Evolutionary conservation across 1,140 invertebrate genomes (phyloP), one percentile per base, ranked within the genome.

Genomic region (Cotesia vestalis): DNA sequence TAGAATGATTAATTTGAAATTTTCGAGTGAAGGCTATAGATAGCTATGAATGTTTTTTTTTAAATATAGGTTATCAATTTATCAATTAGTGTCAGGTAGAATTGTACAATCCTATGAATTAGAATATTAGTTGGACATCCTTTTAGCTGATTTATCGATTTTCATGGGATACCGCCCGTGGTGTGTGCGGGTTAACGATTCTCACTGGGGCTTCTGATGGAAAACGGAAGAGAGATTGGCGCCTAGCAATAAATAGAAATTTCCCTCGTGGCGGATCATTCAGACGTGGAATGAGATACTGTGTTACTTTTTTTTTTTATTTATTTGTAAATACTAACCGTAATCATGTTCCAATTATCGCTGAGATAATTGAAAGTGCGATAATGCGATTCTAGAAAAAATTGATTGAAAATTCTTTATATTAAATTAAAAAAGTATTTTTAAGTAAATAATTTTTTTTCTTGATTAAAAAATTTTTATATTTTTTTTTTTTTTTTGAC

Each of bases 241-340:
- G 52, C 53, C 52, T 20, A 51, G 40, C 61, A 71, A 71, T 71
- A 64, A 71, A 71, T 64, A 71, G 69, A 71, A 71, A 71, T 64
- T 71, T 71, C 69, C 69, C 69, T 64, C n/a, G 69, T 71, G 69
- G 51, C 61, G 61, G 69, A 71, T 71, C 61, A 71, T 71, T 40
- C 61, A 51, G 61, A 71, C 63, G 64, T 71, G 69, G 60, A 51
- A 71, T 71, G 69, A 64, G 64, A 61, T 55, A 71, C 36, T 46
- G 11, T 46, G 11, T 11, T 46, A 46, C 6, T 46, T 46, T 46
- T 46, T 9, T 27, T 27, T 27, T 27, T 27, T 2, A 27, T 27
- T 27, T 27, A 27, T 3, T 27, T 27, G 27, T 27, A 27, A 27
- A 27, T 27, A 27, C 27, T 27, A 27, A 27, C 27, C 27, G 27